Percentiles rank a stretch among this genome's conserved stretches.
Conservation (phyloP, 2,113 vertebrate genomes). For the Phylloscopus whistleri region DNA sequence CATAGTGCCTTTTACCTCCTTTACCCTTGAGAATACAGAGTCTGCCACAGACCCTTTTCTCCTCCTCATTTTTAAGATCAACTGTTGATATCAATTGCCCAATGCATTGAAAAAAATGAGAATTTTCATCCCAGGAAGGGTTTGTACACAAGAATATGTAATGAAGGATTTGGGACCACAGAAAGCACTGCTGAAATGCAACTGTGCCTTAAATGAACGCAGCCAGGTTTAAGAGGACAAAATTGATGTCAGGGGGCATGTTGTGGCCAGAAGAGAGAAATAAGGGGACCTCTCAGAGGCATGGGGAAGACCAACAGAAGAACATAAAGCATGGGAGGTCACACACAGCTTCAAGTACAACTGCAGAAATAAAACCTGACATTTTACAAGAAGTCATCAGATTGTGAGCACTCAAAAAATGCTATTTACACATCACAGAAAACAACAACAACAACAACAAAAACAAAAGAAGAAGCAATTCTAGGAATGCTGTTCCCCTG, state of each 20-base stretch:
- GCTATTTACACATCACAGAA: neutral
- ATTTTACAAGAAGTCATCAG: neutral
- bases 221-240: neutral
- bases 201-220: neutral
- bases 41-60: neutral
- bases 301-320: neutral
- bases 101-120: neutral
- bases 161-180: neutral
- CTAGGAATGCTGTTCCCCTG: neutral
- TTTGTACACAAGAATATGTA: neutral
- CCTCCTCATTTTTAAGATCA: neutral
- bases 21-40: neutral
- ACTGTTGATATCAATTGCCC: neutral
- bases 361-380: neutral
- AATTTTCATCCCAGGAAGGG: neutral
- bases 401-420: neutral
- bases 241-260: neutral
- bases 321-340: neutral
- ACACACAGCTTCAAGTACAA: neutral
- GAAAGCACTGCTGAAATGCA: neutral
- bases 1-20: neutral
- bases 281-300: neutral
- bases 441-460: neutral
- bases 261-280: neutral
- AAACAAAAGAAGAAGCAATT: neutral